phyloP scores from a whole-genome alignment of 2,113 vertebrate species.

The Solea solea region DNA sequence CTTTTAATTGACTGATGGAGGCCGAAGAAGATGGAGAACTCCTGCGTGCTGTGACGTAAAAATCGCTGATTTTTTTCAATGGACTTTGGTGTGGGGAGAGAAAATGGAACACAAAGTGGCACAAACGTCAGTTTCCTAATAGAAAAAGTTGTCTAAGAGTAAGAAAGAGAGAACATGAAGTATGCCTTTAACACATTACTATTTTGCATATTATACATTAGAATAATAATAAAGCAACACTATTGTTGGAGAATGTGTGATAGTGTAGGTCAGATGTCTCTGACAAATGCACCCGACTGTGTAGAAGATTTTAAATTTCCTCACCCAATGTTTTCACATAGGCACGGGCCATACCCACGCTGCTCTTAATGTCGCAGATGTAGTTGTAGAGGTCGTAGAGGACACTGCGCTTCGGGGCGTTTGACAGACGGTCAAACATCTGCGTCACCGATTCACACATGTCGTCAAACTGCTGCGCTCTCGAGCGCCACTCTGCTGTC shows the following conservation, averaged over 20 bases:
- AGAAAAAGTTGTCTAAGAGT: no score
- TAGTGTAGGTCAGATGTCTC: neutral
- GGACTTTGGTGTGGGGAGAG: no score
- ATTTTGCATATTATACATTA: neutral
- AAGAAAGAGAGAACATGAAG: no score
- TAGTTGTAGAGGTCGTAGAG: slow-evolving; percentile 99
- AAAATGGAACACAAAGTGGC: no score
- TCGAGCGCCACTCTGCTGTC: slow-evolving; percentile 89
- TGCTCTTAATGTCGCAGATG: slow-evolving; percentile 99
- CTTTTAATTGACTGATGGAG: no score
- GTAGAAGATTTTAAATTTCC: slow-evolving; percentile 8
- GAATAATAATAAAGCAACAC: no score
- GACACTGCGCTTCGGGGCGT: slow-evolving; percentile 93
- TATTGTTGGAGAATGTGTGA: no score
- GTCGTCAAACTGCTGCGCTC: slow-evolving; percentile 90
- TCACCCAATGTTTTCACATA: slow-evolving; percentile 89
- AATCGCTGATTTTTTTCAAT: no score
- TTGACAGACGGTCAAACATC: slow-evolving; percentile 98
- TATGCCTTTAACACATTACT: no score
- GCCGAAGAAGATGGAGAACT: no score
- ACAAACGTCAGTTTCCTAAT: no score
- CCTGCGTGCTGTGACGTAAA: no score
- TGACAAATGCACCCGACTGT: neutral
- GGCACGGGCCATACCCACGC: slow-evolving; percentile 93
- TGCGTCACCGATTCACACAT: slow-evolving; percentile 93